These are phyloP conservation scores for Xanthorhoe designata DNA, from an alignment of 2,888 invertebrate genomes.

Conservation along the genomic window DNA sequence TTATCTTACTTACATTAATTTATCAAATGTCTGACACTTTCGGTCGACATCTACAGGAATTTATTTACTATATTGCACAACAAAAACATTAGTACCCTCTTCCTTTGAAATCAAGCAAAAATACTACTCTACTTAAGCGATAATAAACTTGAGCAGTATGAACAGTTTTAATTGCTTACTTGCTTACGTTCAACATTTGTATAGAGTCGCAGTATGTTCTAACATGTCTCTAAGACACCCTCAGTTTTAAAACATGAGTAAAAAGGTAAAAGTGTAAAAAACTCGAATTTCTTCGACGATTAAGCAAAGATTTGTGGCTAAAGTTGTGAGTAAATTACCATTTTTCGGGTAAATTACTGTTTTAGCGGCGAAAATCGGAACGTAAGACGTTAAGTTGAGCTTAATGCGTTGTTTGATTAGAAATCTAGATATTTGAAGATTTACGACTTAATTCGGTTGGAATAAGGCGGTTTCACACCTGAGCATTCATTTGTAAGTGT, in stretches of 20 bases:
- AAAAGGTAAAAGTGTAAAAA: conserved; percentile 44
- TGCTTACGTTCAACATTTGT: conserved; percentile 2
- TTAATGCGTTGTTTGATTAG: conserved; percentile 35
- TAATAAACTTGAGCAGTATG: not conserved
- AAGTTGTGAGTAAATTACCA: conserved; percentile 58
- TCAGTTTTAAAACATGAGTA: conserved; percentile 41
- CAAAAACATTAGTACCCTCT: too few relatives aligned
- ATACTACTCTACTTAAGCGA: too few relatives aligned
- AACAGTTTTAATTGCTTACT: not conserved
- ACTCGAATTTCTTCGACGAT: conserved; percentile 57
- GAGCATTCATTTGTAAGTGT: not conserved
- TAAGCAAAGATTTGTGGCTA: conserved; percentile 67
- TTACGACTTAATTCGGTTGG: conserved; percentile 25
- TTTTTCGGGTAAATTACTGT: conserved; percentile 38
- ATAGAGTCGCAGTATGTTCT: not conserved
- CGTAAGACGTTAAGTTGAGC: conserved; percentile 36
- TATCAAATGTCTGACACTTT: too few relatives aligned
- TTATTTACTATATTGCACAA: too few relatives aligned
- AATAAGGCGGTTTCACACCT: not conserved
- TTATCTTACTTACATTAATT: too few relatives aligned
- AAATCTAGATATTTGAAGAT: conserved; percentile 32
- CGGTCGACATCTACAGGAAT: too few relatives aligned
- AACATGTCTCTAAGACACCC: conserved; percentile 14
- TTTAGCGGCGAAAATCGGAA: conserved; percentile 37
- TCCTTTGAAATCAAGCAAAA: too few relatives aligned